phyloP scores from a whole-genome alignment of 2,113 vertebrate species.

The Pseudonaja textilis region DNA sequence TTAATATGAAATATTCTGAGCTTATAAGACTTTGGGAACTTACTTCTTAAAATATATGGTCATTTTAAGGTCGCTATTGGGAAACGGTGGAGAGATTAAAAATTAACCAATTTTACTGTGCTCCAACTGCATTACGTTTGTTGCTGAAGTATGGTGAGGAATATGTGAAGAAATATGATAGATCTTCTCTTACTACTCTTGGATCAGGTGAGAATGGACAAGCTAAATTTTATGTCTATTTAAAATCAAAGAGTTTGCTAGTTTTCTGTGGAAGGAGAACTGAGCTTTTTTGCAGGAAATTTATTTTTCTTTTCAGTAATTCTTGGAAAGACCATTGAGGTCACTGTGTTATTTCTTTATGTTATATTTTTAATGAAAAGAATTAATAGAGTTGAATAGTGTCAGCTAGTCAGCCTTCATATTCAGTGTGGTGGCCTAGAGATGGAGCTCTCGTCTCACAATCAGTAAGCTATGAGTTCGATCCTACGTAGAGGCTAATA shows the following conservation, averaged over 20 bases:
- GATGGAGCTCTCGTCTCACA: no score
- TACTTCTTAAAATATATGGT: constrained; percentile 15
- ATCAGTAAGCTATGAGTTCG: no score
- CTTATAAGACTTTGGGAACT: neutral
- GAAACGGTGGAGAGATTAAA: constrained; percentile 84
- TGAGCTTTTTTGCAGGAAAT: neutral
- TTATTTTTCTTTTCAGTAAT: neutral
- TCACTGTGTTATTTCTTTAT: neutral
- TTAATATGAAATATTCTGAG: neutral
- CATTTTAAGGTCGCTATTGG: constrained; percentile 87
- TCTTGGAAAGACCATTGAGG: neutral
- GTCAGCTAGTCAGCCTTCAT: neutral
- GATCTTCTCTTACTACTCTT: constrained; percentile 84
- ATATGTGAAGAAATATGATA: constrained; percentile 90
- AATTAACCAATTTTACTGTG: constrained; percentile 90
- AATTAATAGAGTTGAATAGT: neutral
- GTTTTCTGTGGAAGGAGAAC: neutral
- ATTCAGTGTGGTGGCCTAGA: no score
- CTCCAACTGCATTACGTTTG: constrained; percentile 86
- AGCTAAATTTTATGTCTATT: neutral
- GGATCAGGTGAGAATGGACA: constrained; percentile 78
- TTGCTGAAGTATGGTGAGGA: constrained; percentile 83
- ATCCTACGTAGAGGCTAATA: no score
- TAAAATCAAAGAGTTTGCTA: neutral
- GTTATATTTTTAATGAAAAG: neutral